Evolutionary conservation across 2,113 vertebrate species (phyloP), one percentile per base, ranked within the genome.

Genomic region (Lycaon pictus): DNA sequence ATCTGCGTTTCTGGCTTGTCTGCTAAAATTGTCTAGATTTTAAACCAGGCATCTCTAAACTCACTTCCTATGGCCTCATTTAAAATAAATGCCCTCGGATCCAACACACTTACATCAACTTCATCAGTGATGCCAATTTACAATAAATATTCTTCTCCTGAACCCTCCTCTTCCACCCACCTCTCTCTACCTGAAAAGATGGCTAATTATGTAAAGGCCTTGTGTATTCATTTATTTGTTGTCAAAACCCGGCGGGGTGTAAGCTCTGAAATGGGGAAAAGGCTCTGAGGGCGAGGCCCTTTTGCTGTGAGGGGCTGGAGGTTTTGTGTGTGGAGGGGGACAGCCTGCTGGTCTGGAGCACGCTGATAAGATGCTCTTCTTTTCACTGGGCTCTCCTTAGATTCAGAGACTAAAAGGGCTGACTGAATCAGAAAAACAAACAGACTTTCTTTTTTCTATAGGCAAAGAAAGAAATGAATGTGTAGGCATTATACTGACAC

Each of bases 351-450:
- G 98, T 99, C 99, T 99, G 99, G 98, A 98, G 98, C 98, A 97
- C 83, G 98, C 99, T 99, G 99, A 99, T 99, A 99, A 99, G 99
- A 99, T 99, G 99, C 98, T 98, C 98, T 98, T 98, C 99, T 99
- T 99, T 99, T 99, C 98, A 98, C 97, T 95, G 98, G 97, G 97
- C 96, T 67, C 97, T 98, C 97, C 98, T 99, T 98, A 96, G 98
- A 98, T 98, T 98, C 98, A 98, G 98, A 98, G 98, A 98, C 98
- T 99, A 95, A 99, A 99, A 98, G 97, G 98, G 97, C 98, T 91
- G 97, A 96, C 98, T 98, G 98, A 99, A 98, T 99, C 97, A 97
- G 99, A 98, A 99, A 99, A 99, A 99, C 99, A 99, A 99, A 99
- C 98, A 99, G 96, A 98, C 98, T 99, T 97, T 98, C 97, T 98